Base-by-base conservation (phyloP, 2,797 vertebrate species). In the Astyanax mexicanus region DNA sequence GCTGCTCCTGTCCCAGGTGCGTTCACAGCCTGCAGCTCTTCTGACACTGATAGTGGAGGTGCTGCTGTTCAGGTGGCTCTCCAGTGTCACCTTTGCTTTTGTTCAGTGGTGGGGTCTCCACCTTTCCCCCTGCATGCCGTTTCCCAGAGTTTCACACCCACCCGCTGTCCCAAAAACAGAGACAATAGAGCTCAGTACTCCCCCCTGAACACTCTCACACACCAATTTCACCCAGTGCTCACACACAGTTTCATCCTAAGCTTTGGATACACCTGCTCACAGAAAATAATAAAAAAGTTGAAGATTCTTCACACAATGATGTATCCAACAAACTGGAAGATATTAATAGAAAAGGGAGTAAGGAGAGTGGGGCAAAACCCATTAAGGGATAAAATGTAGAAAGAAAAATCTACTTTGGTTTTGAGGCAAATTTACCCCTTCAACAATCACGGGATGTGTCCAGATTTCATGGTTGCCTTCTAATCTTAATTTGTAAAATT, bases 41-140 rank as follows among this genome's bases (percentile, higher is more conserved):
- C 73, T 81, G 92, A 89, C 87, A 93, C 83, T 3, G 91, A 94
- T 92, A 92, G 49, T 70, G 17, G 81, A 75, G 74, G 51, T 45
- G 64, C 42, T 60, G 79, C 81, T 79, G 81, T 75, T 75, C 85
- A 81, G 88, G 85, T 75, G 87, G 90, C 87, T 86, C 90, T 89
- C 74, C 70, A 83, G 87, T 90, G 89, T 91, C 91, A 91, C 90
- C 84, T 82, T 86, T 84, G 91, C 91, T 92, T 93, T 93, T 71
- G 72, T 91, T 93, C 86, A 81, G 79, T 57, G 80, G 78, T 82
- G 61, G 80, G 87, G 85, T 83, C 86, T 86, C 86, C 82, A 74
- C 86, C 86, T 84, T 87, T 75, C 74, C 81, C 84, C 82, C 89
- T 83, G 79, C 69, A 40, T 25, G 67, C 75, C 32, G 85, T 88